Evolutionary conservation across 1,140 invertebrate species (phyloP), one percentile per base, ranked within the genome.

Genomic region (Nomia melanderi): DNA sequence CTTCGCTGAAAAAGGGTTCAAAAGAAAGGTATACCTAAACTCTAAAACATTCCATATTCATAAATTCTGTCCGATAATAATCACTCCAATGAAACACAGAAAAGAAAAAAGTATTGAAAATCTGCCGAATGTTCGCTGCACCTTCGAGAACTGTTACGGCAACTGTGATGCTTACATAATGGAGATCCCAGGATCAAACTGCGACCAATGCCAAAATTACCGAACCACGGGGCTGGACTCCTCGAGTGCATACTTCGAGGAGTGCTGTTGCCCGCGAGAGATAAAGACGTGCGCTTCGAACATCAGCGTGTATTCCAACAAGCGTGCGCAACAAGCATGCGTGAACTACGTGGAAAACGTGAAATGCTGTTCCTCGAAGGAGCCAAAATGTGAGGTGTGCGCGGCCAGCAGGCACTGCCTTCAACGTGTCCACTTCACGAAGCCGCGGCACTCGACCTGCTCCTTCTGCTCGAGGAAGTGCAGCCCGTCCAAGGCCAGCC

Each of bases 381-480:
- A 67, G 9, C 36, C 62, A 3, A 75, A 67, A 17, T 47, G 9
- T 33, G 33, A 54, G 9, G 17, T 29, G 25, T 9, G 12, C 0
- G 1, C 20, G 8, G 9, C 39, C 4, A 50, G 73, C 23, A 76
- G 69, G 12, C 54, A 69, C 0, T 76, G 73, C 5, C 23, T 69
- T 23, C 73, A 76, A 29, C 64, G 65, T 1, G 73, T 76, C 2
- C 73, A 76, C 14, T 76, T 76, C 29, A 33, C 54, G 1, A 50
- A 39, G n/a, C 14, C n/a, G 5, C 31, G 27, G 12, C 41, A 60
- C 17, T 76, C 73, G 23, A 20, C 66, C 20, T 77, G 75, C 27
- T 71, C 66, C 5, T 77, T 70, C 23, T 77, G 75, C 11, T 77
- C 75, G 56, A 71, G 60, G 14, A 79, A 67, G 14, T 78, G 79